Conservation (phyloP, 2,797 vertebrate genomes). For the Leontocebus nigricollis region DNA sequence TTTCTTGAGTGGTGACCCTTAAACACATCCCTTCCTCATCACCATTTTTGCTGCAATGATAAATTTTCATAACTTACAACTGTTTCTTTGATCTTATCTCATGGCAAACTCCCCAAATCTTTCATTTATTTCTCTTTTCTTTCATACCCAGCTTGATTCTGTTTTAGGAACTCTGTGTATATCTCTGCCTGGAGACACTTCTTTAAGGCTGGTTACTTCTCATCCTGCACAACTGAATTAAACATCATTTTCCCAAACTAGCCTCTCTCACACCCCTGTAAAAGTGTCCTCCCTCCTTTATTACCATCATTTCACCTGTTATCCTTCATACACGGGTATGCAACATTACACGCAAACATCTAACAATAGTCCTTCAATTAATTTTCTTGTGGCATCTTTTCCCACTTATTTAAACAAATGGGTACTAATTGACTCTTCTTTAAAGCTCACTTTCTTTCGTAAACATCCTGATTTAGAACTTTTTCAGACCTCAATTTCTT, state of each 20-base stretch:
- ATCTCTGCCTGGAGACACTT: not conserved
- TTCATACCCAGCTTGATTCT: not conserved
- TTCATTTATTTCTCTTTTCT: not conserved
- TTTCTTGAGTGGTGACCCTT: not conserved
- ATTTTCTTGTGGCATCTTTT: not conserved
- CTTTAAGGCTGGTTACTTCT: not conserved
- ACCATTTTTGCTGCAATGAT: not conserved
- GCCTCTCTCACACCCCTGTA: not conserved
- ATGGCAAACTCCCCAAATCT: not conserved
- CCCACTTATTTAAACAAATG: not conserved
- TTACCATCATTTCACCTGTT: not conserved
- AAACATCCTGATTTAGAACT: not conserved
- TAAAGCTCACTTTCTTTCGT: not conserved
- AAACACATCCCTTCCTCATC: not conserved
- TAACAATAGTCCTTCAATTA: too few species aligned
- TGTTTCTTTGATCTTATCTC: not conserved
- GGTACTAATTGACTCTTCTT: not conserved
- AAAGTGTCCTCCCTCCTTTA: not conserved
- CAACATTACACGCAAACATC: not conserved
- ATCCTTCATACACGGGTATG: not conserved
- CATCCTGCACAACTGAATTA: not conserved
- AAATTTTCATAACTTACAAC: not conserved
- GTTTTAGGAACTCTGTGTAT: not conserved
- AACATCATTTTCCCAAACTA: not conserved
- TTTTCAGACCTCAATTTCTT: not conserved